phyloP scores from a whole-genome alignment of 2,797 vertebrate species.

The Sebastiscus albofasciatus region DNA sequence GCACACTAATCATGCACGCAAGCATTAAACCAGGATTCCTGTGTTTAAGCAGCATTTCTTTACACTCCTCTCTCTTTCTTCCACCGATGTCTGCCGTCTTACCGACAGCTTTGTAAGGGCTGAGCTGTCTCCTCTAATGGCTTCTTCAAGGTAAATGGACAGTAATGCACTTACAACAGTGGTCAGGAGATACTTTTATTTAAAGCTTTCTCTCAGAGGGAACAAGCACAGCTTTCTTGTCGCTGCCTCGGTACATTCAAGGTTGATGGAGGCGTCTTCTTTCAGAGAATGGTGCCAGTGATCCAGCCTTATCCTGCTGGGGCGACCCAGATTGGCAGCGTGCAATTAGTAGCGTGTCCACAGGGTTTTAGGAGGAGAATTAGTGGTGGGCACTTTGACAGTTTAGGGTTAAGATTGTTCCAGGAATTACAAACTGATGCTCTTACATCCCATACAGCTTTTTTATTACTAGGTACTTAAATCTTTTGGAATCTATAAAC shows the following conservation, averaged over 20 bases:
- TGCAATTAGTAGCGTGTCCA: constrained; percentile 66
- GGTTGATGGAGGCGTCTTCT: constrained; percentile 62
- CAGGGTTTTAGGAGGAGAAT: constrained; percentile 50
- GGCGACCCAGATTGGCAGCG: constrained; percentile 67
- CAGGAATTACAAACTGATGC: constrained; percentile 21
- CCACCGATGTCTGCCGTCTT: not conserved
- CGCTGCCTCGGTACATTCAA: constrained; percentile 30
- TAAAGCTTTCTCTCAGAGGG: constrained; percentile 45
- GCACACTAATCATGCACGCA: not conserved
- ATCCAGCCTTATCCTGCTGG: constrained; percentile 53
- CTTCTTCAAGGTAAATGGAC: constrained; percentile 26
- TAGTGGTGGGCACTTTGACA: constrained; percentile 24
- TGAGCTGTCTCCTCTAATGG: constrained; percentile 7
- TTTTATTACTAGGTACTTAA: not conserved
- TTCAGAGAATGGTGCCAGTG: constrained; percentile 57
- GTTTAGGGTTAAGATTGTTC: constrained; percentile 43
- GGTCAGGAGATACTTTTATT: constrained; percentile 45
- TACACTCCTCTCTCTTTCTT: not conserved
- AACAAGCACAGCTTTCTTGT: constrained; percentile 45
- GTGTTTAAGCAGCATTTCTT: constrained; percentile 2
- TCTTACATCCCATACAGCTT: not conserved
- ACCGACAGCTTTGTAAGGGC: constrained; percentile 17
- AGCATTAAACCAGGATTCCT: not conserved
- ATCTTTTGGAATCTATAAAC: not conserved
- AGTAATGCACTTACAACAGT: constrained; percentile 15